Evolutionary conservation across 1,140 invertebrate species (phyloP).

Genomic region (Magallana ariakensis): DNA sequence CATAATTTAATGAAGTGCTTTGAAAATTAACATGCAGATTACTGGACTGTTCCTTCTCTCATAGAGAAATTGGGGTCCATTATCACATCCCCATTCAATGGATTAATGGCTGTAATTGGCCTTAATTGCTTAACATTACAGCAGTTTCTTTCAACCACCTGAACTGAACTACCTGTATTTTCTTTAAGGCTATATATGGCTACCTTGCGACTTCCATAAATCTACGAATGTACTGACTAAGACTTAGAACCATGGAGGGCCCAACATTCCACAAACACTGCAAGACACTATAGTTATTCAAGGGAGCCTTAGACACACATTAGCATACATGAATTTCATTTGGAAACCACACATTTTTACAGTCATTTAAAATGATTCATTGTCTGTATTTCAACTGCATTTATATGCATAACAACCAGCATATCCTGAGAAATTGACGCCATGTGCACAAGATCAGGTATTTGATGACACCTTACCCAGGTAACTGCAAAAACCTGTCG

Average conservation of each 20-base stretch:
- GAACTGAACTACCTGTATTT: neutral
- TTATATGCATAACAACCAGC: slow-evolving; percentile 10
- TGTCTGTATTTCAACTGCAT: neutral
- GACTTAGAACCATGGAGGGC: too few species aligned
- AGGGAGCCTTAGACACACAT: neutral
- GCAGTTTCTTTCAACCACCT: slow-evolving; percentile 12
- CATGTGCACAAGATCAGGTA: neutral
- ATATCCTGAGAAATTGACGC: neutral
- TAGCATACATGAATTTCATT: slow-evolving; percentile 22
- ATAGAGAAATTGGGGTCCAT: neutral
- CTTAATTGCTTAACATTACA: slow-evolving; percentile 26
- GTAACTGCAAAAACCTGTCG: neutral
- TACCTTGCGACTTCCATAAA: neutral
- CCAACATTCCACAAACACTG: neutral
- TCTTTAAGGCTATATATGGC: neutral
- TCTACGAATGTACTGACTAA: neutral
- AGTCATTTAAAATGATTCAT: slow-evolving; percentile 23
- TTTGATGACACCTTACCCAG: neutral
- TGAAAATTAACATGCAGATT: too few species aligned
- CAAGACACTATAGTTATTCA: neutral
- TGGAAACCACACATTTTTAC: slow-evolving; percentile 7
- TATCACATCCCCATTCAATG: neutral
- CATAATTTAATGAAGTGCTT: too few species aligned
- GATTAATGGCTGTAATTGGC: neutral
- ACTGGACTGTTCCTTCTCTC: neutral